Evolutionary conservation across 2,797 vertebrate species (phyloP).

Genomic region (Babyrousa celebensis): DNA sequence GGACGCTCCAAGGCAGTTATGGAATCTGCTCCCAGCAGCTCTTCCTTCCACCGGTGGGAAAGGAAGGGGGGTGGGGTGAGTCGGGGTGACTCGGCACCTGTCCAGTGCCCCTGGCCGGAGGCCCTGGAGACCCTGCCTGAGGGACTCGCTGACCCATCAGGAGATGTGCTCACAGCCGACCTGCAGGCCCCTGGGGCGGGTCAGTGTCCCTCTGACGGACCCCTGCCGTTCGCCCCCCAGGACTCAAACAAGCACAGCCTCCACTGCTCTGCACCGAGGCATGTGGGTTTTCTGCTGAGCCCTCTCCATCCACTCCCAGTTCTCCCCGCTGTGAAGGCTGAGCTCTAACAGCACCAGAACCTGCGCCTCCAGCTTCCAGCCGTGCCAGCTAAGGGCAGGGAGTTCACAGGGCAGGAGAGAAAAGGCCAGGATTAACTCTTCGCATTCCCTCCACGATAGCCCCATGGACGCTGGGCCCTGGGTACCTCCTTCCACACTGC

Average conservation of each 20-base stretch:
- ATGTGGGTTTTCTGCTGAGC: background rate
- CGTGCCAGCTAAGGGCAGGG: background rate
- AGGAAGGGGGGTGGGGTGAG: background rate
- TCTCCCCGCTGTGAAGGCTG: background rate
- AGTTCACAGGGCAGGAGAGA: constrained; percentile 16
- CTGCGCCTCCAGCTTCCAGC: background rate
- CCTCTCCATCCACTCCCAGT: background rate
- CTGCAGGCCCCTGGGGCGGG: background rate
- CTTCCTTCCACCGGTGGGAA: background rate
- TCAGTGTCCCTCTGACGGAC: background rate
- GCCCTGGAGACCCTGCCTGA: background rate
- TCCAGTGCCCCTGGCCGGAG: background rate
- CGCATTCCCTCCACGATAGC: background rate
- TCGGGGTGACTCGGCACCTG: background rate
- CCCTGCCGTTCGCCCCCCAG: background rate
- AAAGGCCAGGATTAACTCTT: background rate
- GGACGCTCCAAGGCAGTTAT: background rate
- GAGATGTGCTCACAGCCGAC: background rate
- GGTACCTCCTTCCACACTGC: background rate
- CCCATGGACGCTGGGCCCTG: background rate
- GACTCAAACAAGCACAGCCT: background rate
- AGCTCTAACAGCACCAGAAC: background rate
- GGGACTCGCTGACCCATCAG: background rate
- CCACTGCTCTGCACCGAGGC: background rate
- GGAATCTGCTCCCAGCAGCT: background rate